Evolutionary conservation across 2,113 vertebrate species (phyloP).

Genomic region (Phylloscopus trochiloides): DNA sequence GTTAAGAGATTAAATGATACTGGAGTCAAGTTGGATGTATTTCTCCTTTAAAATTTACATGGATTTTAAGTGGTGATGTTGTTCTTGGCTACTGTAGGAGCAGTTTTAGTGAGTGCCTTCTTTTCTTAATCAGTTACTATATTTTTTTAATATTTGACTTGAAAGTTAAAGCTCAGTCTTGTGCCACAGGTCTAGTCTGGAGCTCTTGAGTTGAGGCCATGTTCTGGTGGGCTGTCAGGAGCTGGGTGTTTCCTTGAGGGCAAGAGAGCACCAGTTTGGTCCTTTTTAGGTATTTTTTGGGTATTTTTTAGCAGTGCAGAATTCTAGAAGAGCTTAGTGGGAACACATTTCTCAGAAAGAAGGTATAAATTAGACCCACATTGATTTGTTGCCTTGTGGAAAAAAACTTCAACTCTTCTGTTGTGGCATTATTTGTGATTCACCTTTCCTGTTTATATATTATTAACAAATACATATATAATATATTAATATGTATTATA

Average conservation of each 20-base stretch:
- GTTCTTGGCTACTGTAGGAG: background rate
- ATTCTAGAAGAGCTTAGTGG: background rate
- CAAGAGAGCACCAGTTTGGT: background rate
- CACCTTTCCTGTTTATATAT: background rate
- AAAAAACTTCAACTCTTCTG: background rate
- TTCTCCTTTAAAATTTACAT: background rate
- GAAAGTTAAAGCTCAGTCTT: background rate
- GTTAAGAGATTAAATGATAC: background rate
- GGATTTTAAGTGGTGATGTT: background rate
- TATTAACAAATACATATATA: background rate
- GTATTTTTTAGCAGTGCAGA: background rate
- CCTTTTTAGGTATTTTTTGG: background rate
- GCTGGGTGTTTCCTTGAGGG: background rate
- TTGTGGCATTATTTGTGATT: background rate
- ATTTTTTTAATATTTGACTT: background rate
- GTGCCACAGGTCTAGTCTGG: background rate
- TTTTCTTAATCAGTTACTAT: background rate
- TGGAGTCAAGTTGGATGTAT: background rate
- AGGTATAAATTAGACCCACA: background rate
- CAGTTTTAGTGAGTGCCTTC: background rate
- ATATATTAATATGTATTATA: background rate
- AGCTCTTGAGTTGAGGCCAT: background rate
- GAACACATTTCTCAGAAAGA: background rate
- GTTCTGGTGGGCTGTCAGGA: background rate
- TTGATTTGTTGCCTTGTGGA: conserved; percentile 14